phyloP scores from a whole-genome alignment of 2,113 vertebrate species.

The Pseudonaja textilis region DNA sequence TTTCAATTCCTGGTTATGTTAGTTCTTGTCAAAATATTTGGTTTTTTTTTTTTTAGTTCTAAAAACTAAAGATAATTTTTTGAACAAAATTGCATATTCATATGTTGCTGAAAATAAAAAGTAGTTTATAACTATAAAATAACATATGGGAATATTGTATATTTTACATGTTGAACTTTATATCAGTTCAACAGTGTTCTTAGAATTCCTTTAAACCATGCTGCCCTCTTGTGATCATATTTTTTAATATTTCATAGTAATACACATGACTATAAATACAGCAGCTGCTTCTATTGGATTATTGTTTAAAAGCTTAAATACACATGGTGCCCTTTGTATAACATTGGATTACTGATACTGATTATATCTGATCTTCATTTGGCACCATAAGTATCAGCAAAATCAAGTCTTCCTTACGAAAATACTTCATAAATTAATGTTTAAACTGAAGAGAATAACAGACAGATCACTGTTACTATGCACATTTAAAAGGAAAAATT shows the following conservation, averaged over 20 bases:
- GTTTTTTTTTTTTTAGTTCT: neutral
- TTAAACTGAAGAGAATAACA: neutral
- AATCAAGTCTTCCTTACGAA: neutral
- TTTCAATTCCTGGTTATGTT: neutral
- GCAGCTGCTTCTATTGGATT: neutral
- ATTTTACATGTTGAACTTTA: neutral
- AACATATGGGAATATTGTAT: neutral
- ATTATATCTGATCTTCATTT: neutral
- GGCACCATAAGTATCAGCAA: neutral
- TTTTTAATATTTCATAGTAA: neutral
- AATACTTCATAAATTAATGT: neutral
- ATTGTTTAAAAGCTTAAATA: neutral
- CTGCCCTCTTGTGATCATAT: conserved; percentile 74
- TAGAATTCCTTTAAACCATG: conserved; percentile 54
- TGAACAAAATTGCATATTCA: neutral
- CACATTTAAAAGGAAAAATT: neutral
- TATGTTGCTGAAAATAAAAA: neutral
- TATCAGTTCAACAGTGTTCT: neutral
- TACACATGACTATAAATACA: neutral
- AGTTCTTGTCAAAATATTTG: neutral
- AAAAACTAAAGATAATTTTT: neutral
- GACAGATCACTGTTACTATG: neutral
- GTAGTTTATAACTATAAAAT: conserved; percentile 14
- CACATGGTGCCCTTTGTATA: neutral
- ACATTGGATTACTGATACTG: neutral